Base-by-base conservation (phyloP, 2,113 vertebrate species). In the Crotalus horridus region DNA sequence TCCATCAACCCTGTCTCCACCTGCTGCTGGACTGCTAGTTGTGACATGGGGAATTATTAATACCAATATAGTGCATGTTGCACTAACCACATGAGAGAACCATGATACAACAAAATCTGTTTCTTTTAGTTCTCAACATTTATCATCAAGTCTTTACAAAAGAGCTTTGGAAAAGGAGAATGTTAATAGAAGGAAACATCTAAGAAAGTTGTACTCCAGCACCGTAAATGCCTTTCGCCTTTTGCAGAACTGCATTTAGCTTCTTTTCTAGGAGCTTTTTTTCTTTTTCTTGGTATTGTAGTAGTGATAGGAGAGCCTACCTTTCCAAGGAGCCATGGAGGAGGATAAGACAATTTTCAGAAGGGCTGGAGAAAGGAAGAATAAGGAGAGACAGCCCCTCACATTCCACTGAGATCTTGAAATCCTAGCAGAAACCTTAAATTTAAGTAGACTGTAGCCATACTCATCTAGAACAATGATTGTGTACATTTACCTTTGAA, bases 401-500 rank as follows among this genome's bases (percentile, higher is more conserved):
- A 20, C 15, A 8, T 90, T 61, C 43, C 23, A 54, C 7, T 43
- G 6, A 39, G 21, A 69, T 54, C 46, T 51, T 87, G 56, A 64
- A 61, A 54, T 53, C 12, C 21, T 64, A 10, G 15, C 88, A 90
- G 61, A 61, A 86, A 95, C n/a, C 88, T 87, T 86, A 21, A 94
- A 93, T 55, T 51, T 69, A n/a, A 39, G 29, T 21, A 56, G 26
- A 55, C 17, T 3, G 55, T 55, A 89, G 21, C 24, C 64, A 81
- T 26, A 54, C 89, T 94, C 91, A 81, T 54, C 39, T 1, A 86
- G 81, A 95, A 17, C 39, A 89, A 94, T 90, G 0, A 0, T 59
- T 74, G 55, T 20, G 21, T 53, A 58, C 13, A 91, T 92, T 54
- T 90, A 23, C 92, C 93, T 93, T 96, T 93, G 53, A 64, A 93